phyloP scores from a whole-genome alignment of 2,797 vertebrate species.

The Pyrrhura leucotis region DNA sequence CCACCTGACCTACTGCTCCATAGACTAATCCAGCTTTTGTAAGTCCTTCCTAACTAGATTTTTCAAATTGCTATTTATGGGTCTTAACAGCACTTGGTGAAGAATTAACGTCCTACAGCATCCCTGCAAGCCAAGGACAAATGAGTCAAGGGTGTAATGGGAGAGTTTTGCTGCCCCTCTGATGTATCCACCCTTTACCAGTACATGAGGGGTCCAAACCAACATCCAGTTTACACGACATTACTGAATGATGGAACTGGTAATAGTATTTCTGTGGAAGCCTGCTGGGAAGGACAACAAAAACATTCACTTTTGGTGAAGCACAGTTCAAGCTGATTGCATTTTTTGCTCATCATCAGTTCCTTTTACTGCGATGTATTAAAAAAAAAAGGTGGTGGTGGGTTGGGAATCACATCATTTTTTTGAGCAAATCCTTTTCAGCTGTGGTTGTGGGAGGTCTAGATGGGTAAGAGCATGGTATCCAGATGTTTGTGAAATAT shows the following conservation, averaged over 20 bases:
- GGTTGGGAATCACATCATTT: background rate
- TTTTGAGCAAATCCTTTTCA: background rate
- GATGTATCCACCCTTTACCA: accelerated
- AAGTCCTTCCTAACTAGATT: background rate
- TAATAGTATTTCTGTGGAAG: background rate
- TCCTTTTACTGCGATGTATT: background rate
- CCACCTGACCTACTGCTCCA: background rate
- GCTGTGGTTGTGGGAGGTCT: background rate
- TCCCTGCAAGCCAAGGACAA: background rate
- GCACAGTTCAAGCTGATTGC: background rate
- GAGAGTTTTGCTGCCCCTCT: background rate
- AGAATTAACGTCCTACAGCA: background rate
- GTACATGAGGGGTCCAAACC: accelerated
- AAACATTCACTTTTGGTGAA: background rate
- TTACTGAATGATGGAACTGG: background rate
- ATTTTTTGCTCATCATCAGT: background rate
- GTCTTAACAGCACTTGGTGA: background rate
- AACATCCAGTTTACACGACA: background rate
- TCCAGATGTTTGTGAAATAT: background rate
- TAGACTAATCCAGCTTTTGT: background rate
- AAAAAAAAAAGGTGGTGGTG: background rate
- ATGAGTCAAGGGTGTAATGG: background rate
- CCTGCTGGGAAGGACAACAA: background rate
- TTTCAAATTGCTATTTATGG: background rate
- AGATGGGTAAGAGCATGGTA: background rate